Percentiles rank a stretch among this genome's conserved stretches.
These are phyloP conservation scores for Physocephala rufipes DNA, from an alignment of 2,888 invertebrate species.

Conservation along the genomic window DNA sequence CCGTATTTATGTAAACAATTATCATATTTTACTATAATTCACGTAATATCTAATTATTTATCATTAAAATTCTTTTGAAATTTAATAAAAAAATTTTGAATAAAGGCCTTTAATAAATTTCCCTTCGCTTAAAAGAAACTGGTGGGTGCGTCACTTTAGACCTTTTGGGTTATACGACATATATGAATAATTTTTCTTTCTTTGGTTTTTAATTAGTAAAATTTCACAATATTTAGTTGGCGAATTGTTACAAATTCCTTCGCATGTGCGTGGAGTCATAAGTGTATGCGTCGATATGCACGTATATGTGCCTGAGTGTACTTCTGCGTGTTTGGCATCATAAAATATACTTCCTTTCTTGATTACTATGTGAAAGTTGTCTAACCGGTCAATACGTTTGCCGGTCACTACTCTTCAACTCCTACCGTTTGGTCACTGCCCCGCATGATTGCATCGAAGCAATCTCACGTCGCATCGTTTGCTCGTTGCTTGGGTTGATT, in stretches of 20 bases:
- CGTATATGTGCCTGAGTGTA: neutral
- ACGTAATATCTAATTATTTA: neutral
- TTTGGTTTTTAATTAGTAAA: no score
- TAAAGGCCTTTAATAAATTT: no score
- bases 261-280: no score
- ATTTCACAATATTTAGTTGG: neutral
- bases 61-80: neutral
- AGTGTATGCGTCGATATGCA: neutral
- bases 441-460: neutral
- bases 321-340: neutral
- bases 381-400: slow-evolving; percentile 6
- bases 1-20: neutral
- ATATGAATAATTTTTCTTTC: no score
- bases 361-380: slow-evolving; percentile 22
- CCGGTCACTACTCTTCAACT: neutral
- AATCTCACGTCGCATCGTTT: neutral
- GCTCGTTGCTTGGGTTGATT: neutral
- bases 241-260: no score
- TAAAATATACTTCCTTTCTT: slow-evolving; percentile 2
- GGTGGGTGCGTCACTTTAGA: no score
- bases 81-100: no score
- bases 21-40: no score
- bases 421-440: neutral
- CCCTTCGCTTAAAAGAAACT: no score
- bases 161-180: no score